Evolutionary conservation across 2,888 invertebrate genomes (phyloP), one percentile per base, ranked within the genome.

Genomic region (Villa cingulata): DNA sequence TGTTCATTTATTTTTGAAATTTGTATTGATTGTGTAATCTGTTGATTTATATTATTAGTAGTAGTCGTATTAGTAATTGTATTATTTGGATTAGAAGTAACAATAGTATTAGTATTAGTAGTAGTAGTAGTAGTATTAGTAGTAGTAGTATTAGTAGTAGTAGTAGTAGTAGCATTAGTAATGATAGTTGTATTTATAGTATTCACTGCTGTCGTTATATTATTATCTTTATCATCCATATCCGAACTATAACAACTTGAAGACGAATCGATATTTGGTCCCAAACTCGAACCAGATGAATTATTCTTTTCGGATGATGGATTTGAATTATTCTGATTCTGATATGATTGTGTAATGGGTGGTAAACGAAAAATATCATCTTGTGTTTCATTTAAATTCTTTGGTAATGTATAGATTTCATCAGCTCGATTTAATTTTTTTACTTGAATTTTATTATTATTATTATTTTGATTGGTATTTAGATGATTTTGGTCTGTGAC

Each of bases 241-340:
- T 66, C 70, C 2, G 66, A 62, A 44, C 75, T 76, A 41, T 76
- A 66, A 37, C 77, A 79, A 56, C 77, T 77, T 46, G 77, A 74
- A 34, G 78, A 78, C 38, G 78, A 81, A 66, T 85, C 82, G 23
- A 81, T 72, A 54, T 82, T 75, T 16, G 81, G 82, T 44, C 82
- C 82, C 18, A 81, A 72, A 58, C 83, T 83, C 1, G 82, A 82
- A 37, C 79, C 73, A 58, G 82, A 81, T 54, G 64, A 63, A 27
- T 44, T 47, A 14, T 48, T 48, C 12, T 19, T 44, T 23, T 4
- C 53, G 15, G 48, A 45, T 40, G 51, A 45, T 29, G 39, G 17
- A 45, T 42, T 46, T 36, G 53, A 47, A 54, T 78, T 77, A 52
- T 82, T 77, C 48, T 81, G 4, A 6, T 23, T 23, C 7, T 23